Evolutionary conservation across 2,888 invertebrate genomes (phyloP).

Genomic region (Spicauda simplicius): DNA sequence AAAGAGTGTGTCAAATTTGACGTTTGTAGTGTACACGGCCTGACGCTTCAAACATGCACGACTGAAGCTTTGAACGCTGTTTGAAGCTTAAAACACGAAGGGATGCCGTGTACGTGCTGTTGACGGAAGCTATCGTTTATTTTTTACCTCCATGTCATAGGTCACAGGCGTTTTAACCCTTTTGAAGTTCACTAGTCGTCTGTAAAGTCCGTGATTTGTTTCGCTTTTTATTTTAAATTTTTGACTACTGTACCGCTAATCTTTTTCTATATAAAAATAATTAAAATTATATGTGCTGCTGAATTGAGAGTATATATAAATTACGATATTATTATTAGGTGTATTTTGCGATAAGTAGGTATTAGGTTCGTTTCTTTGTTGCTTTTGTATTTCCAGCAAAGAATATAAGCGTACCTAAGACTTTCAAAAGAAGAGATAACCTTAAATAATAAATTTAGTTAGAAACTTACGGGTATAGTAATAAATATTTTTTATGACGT

Average conservation of each 20-base stretch:
- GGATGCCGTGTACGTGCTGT: neutral
- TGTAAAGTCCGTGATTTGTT: too few relatives aligned
- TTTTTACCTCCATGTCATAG: neutral
- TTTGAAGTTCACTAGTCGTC: neutral
- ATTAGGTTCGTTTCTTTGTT: too few relatives aligned
- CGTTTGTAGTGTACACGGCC: neutral
- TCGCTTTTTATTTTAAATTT: too few relatives aligned
- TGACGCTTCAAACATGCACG: slow-evolving; percentile 3
- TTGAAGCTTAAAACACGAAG: neutral
- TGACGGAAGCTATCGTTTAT: slow-evolving; percentile 3
- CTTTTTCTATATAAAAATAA: too few relatives aligned
- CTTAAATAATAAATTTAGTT: slow-evolving; percentile 13
- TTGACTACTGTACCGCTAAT: too few relatives aligned
- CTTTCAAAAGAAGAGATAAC: neutral
- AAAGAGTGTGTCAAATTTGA: neutral
- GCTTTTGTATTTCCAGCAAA: neutral
- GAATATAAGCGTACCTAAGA: neutral
- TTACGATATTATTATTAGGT: too few relatives aligned
- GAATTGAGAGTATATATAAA: too few relatives aligned
- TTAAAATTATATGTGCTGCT: too few relatives aligned
- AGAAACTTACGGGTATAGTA: slow-evolving; percentile 2
- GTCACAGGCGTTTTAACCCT: neutral
- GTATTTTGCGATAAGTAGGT: too few relatives aligned
- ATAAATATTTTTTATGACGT: slow-evolving; percentile 26
- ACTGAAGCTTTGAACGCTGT: neutral